phyloP scores from a whole-genome alignment of 2,797 vertebrate genomes.

The Parotocinclus haroldoi region DNA sequence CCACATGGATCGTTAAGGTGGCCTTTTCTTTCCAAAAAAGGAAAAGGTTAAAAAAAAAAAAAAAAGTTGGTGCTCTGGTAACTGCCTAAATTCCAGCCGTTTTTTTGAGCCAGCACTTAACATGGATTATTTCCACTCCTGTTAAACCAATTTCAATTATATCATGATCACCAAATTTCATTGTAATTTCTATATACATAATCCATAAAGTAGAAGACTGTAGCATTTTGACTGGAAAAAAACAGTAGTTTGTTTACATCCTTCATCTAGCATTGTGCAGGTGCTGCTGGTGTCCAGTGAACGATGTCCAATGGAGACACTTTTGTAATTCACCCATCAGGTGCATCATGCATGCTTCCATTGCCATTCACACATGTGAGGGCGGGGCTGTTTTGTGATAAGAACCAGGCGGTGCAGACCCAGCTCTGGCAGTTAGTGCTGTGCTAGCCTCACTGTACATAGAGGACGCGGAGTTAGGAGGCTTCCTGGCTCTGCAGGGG shows the following conservation, averaged over 20 bases:
- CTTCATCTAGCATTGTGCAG: conserved; percentile 7
- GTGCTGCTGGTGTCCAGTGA: no score
- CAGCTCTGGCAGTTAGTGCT: conserved; percentile 74
- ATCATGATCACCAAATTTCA: neutral
- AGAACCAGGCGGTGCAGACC: conserved; percentile 69
- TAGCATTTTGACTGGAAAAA: neutral
- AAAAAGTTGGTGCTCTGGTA: no score
- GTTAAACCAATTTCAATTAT: neutral
- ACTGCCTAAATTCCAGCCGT: conserved; percentile 1
- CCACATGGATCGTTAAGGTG: conserved; percentile 5
- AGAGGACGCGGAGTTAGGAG: conserved; percentile 68
- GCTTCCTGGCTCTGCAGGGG: conserved; percentile 80
- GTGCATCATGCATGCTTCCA: no score
- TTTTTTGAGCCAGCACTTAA: neutral
- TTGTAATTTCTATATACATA: no score
- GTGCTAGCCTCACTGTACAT: conserved; percentile 77
- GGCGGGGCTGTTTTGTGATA: conserved; percentile 88
- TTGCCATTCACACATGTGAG: conserved; percentile 79
- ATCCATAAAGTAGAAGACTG: no score
- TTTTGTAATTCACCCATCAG: no score
- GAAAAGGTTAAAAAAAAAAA: no score
- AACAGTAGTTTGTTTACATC: conserved; percentile 24
- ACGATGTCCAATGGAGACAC: no score
- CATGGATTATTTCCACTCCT: no score
- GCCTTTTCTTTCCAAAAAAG: neutral